Base-by-base conservation (phyloP, 2,888 invertebrate genomes). In the Empis livida region DNA sequence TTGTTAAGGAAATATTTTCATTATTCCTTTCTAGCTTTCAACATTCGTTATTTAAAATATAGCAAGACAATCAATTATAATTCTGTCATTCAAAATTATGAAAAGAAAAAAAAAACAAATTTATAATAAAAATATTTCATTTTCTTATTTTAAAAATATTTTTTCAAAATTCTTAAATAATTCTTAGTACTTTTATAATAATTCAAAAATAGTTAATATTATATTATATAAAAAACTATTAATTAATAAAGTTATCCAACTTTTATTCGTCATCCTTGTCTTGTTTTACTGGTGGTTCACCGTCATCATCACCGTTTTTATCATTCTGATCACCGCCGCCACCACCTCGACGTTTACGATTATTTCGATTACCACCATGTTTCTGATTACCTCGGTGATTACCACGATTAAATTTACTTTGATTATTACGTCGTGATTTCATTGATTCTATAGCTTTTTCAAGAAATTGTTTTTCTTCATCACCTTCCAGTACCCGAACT, bases 391-490 rank as follows among this genome's bases (percentile, higher is more conserved):
- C 57, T 15, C 16, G 10, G 2, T 50, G 57, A 48, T 57, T 58
- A 40, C 59, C 56, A 13, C 57, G 55, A 43, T 59, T 58, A 52
- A 61, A 57, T 48, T 59, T 67, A 16, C 61, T 64, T 46, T 72
- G 73, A 54, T 66, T 69, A 50, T 71, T 77, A 59, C 77, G 73
- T 9, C 73, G 62, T 55, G 76, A 75, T 41, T 73, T 65, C 69
- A 82, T 77, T 54, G 77, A 75, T 51, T 78, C 77, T 1, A 76
- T 64, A 20, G 78, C 78, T 59, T 79, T 81, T 46, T 75, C 73
- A 46, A 83, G 64, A 58, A 78, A 82, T 14, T 71, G 71, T 15
- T 77, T 76, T 58, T 87, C 86, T 59, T 84, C 86, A 1, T 84
- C 84, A 2, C 79, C 84, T 64, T 81, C 80, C 2, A 87, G 61